A percentile compares a stretch with the other conserved stretches of the same genome.
Conservation (phyloP, 2,888 invertebrate genomes). For the Melangyna quadrimaculata region DNA sequence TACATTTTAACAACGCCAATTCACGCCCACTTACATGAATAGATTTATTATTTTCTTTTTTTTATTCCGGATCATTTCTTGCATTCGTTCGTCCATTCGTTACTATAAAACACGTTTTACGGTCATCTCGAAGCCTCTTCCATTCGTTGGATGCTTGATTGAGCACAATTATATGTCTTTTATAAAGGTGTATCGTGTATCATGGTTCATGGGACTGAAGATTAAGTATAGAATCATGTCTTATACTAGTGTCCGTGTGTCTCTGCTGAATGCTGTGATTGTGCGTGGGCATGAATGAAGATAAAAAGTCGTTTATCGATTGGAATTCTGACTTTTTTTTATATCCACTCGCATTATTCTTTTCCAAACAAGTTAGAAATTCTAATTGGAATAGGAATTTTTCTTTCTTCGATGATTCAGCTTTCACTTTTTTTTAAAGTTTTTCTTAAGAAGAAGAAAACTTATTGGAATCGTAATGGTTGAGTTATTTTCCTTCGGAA, state of each 20-base stretch:
- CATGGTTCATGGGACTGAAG: neutral
- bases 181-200: neutral
- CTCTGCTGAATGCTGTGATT: neutral
- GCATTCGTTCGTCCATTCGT: neutral
- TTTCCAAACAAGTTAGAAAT: neutral
- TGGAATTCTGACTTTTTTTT: neutral
- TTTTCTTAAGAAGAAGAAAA: neutral
- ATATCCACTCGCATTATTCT: neutral
- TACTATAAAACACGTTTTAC: neutral
- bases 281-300: neutral
- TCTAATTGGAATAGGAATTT: neutral
- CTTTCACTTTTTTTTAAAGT: constrained; percentile 2
- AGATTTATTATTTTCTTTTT: neutral
- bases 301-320: neutral
- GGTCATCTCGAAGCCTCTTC: neutral
- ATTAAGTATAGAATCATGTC: neutral
- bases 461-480: neutral
- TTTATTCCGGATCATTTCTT: neutral
- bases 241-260: too few relatives aligned
- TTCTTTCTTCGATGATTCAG: neutral
- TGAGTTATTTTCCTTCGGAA: too few relatives aligned
- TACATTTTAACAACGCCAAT: neutral
- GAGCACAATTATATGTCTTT: neutral
- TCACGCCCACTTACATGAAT: neutral
- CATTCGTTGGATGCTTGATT: neutral